Conservation (phyloP, 35 echinoderm and acorn worm genomes). For the Ophiothrix spiculata region DNA sequence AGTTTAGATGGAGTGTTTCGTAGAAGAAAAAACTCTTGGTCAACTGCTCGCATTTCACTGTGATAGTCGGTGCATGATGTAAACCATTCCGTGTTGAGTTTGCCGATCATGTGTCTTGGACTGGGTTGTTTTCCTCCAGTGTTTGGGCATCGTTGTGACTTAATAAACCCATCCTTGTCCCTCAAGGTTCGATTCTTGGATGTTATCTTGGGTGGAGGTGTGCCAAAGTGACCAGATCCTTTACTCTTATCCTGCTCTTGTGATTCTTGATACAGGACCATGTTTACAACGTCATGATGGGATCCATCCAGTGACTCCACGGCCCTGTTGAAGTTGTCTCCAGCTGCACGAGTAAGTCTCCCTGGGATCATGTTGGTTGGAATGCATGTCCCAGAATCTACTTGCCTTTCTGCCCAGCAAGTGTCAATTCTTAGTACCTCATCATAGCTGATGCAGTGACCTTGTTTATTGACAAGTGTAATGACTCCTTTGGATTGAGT, state of each 20-base stretch:
- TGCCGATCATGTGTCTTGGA: background rate
- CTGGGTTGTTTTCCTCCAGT: background rate
- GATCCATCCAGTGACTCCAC: background rate
- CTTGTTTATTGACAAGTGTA: background rate
- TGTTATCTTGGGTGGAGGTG: too few relatives aligned
- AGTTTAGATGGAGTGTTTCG: background rate
- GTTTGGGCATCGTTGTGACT: background rate
- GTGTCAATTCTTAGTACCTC: background rate
- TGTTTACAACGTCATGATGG: background rate
- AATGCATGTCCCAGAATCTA: background rate
- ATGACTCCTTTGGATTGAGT: background rate
- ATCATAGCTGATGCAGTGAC: background rate
- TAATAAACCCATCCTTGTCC: background rate
- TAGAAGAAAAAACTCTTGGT: background rate
- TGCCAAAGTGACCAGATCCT: background rate
- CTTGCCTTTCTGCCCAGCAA: background rate
- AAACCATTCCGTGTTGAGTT: background rate
- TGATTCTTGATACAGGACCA: background rate
- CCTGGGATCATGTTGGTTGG: background rate
- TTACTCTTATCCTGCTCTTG: background rate
- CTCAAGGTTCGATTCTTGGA: background rate
- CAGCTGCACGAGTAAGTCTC: background rate
- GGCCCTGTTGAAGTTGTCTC: background rate
- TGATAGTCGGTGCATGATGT: background rate
- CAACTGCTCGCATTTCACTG: background rate